A percentile compares a stretch with the other conserved stretches of the same genome.
These are phyloP conservation scores for Sesia bembeciformis DNA, from an alignment of 2,888 invertebrate species.

Conservation along the genomic window DNA sequence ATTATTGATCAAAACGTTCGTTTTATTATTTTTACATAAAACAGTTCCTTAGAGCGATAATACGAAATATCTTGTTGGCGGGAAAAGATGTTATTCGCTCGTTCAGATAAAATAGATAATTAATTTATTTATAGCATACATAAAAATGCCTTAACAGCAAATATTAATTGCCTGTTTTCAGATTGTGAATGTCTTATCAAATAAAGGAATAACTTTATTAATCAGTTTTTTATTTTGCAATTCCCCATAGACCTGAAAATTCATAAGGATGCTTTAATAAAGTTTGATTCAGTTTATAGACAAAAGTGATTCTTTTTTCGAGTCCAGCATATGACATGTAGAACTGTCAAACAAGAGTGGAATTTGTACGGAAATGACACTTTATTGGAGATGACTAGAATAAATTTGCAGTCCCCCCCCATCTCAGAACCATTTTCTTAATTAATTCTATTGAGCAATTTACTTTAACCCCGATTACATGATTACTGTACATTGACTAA, in stretches of 20 bases:
- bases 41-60: conserved; percentile 20
- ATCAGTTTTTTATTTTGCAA: neutral
- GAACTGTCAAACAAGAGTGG: too few species aligned
- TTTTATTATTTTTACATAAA: conserved; percentile 24
- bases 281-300: too few species aligned
- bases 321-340: too few species aligned
- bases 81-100: conserved; percentile 35
- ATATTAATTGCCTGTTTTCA: conserved; percentile 59
- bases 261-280: conserved; percentile 12
- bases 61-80: conserved; percentile 38
- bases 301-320: too few species aligned
- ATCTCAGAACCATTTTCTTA: too few species aligned
- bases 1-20: conserved; percentile 32
- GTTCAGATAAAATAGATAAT: conserved; percentile 48
- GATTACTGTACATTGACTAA: too few species aligned
- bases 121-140: conserved; percentile 67
- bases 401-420: too few species aligned
- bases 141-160: conserved; percentile 56
- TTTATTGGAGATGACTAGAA: too few species aligned
- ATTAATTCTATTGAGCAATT: too few species aligned
- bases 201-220: conserved; percentile 65
- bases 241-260: conserved; percentile 13
- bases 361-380: too few species aligned
- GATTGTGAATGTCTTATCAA: conserved; percentile 68
- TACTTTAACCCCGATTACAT: too few species aligned